phyloP scores from a whole-genome alignment of 2,888 invertebrate genomes.

The Himalopsyche kuldschensis region DNA sequence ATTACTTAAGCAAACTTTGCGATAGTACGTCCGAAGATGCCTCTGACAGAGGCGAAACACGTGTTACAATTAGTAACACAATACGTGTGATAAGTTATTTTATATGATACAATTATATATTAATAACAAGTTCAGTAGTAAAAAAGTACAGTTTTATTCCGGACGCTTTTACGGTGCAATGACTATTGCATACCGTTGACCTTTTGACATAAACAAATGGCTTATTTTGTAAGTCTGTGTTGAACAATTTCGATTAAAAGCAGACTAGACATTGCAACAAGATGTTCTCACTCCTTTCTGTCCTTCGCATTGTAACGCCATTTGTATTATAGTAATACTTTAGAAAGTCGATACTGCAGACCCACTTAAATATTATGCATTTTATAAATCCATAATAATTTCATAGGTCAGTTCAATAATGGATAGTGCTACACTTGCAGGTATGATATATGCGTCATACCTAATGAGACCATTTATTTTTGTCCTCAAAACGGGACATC shows the following conservation, averaged over 20 bases:
- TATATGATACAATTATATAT: too few relatives aligned
- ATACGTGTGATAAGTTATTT: too few relatives aligned
- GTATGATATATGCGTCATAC: background rate
- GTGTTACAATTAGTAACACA: background rate
- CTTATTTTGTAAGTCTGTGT: background rate
- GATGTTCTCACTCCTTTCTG: background rate
- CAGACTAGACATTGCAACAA: background rate
- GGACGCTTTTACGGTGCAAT: background rate
- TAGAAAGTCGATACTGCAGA: background rate
- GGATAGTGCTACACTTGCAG: background rate
- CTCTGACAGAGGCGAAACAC: background rate
- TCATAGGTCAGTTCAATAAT: background rate
- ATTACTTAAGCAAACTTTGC: too few relatives aligned
- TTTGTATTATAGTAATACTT: background rate
- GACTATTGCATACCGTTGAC: background rate
- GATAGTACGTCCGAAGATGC: too few relatives aligned
- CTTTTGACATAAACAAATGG: background rate
- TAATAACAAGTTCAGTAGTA: too few relatives aligned
- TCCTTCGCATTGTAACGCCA: background rate
- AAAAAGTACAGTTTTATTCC: too few relatives aligned
- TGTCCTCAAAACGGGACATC: too few relatives aligned
- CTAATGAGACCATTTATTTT: too few relatives aligned
- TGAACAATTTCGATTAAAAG: background rate
- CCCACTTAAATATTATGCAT: background rate
- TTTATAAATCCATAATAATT: background rate